Base-by-base conservation (phyloP, 2,113 vertebrate species). In the Pomatorhinus ruficollis region DNA sequence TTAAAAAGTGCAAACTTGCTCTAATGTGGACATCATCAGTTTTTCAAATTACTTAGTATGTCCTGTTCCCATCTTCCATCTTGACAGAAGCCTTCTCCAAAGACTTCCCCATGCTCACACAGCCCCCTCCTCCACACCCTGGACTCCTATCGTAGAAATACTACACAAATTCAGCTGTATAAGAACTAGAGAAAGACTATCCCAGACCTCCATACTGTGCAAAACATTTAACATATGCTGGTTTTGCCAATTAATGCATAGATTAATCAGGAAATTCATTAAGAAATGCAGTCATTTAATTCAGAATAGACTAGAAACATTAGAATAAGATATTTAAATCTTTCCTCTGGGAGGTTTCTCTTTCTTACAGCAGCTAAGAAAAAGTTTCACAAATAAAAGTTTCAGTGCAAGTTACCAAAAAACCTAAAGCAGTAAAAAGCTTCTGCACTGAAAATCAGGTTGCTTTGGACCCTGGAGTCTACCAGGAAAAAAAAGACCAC, bases 1-100 rank as follows among this genome's bases (percentile, higher is more conserved):
- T 52, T 90, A 95, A 95, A 88, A 93, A 95, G 50, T 71, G 70
- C 61, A 96, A 97, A 97, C 81, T 92, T 89, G 35, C 71, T 76
- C 40, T 74, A 95, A 91, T 17, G 16, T 31, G 63, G 79, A 91
- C 60, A 95, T 80, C 74, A 87, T 60, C 79, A 89, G 33, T 87
- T 96, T 87, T 96, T 94, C 85, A 71, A 95, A 93, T 60, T 80
- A 89, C 33, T 89, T 84, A 89, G 47, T 63, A 79, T 87, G 59
- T 92, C 75, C 85, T 87, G 37, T 64, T 89, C n/a, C 63, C 89
- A 47, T 87, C 68, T 93, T 90, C 70, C 21, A 12, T 18, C 31
- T 78, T 66, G 47, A 49, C 47, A 12, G 47, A 49, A 49, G 23
- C 35, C 77, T 93, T 77, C 52, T 87, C 39, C 37, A 77, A 63